A percentile compares a stretch with the other conserved stretches of the same genome.
Conservation (phyloP, 2,888 invertebrate species). For the Zonitis immaculata region DNA sequence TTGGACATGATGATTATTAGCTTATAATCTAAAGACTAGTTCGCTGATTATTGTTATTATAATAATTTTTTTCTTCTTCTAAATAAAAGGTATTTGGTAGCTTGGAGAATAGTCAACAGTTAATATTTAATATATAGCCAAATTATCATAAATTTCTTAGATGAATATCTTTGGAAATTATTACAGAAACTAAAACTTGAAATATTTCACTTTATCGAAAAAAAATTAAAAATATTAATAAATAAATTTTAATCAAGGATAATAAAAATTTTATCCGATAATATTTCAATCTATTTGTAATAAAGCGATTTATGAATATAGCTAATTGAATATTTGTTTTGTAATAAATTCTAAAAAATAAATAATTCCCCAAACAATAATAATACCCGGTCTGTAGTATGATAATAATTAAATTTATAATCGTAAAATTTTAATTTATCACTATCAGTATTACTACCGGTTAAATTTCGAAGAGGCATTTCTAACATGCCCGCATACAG, state of each 20-base stretch:
- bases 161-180: constrained; percentile 11
- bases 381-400: no score
- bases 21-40: not conserved
- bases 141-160: constrained; percentile 16
- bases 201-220: no score
- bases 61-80: not conserved
- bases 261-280: no score
- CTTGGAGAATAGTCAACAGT: not conserved
- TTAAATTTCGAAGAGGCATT: not conserved
- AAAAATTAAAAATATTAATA: no score
- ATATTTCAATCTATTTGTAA: not conserved
- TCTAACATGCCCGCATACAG: no score
- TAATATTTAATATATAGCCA: constrained; percentile 12
- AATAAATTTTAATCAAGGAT: no score
- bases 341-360: not conserved
- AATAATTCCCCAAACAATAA: not conserved
- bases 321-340: not conserved
- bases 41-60: not conserved
- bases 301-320: not conserved
- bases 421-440: not conserved
- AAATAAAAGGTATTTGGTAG: not conserved
- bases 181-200: not conserved
- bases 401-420: not conserved
- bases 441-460: not conserved
- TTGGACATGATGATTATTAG: constrained; percentile 7